These are phyloP conservation scores for Leistus spinibarbis DNA, from an alignment of 2,888 invertebrate species.

Conservation along the genomic window DNA sequence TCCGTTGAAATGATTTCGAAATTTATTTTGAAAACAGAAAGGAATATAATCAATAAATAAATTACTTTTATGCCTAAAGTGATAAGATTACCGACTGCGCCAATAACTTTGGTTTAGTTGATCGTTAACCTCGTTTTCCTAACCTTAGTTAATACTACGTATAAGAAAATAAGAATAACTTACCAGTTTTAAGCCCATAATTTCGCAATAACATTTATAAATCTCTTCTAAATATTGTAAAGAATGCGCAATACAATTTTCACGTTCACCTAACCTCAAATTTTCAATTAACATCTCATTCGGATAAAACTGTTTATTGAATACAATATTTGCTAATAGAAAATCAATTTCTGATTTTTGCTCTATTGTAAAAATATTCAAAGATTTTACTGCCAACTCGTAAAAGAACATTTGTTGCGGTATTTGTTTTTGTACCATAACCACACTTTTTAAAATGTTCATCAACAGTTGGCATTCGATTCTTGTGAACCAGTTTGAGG, in stretches of 20 bases:
- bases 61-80: too few species aligned
- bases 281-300: slow-evolving; percentile 63
- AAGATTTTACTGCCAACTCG: slow-evolving; percentile 64
- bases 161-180: slow-evolving; percentile 35
- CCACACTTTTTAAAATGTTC: slow-evolving; percentile 59
- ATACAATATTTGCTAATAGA: slow-evolving; percentile 65
- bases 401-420: slow-evolving; percentile 60
- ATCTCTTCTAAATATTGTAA: slow-evolving; percentile 51
- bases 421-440: slow-evolving; percentile 47
- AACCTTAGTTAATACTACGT: too few species aligned
- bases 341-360: slow-evolving; percentile 64
- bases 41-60: too few species aligned
- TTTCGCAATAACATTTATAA: slow-evolving; percentile 50
- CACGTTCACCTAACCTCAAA: slow-evolving; percentile 60
- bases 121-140: too few species aligned
- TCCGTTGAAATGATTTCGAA: too few species aligned
- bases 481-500: slow-evolving; percentile 68
- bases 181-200: slow-evolving; percentile 50
- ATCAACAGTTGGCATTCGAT: slow-evolving; percentile 65
- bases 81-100: too few species aligned
- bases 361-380: slow-evolving; percentile 65
- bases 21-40: too few species aligned
- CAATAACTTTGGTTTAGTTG: too few species aligned
- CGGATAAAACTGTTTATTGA: slow-evolving; percentile 66
- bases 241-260: slow-evolving; percentile 56